Evolutionary conservation across 2,797 vertebrate species (phyloP), one percentile per base, ranked within the genome.

Genomic region (Lindbergichthys nudifrons): DNA sequence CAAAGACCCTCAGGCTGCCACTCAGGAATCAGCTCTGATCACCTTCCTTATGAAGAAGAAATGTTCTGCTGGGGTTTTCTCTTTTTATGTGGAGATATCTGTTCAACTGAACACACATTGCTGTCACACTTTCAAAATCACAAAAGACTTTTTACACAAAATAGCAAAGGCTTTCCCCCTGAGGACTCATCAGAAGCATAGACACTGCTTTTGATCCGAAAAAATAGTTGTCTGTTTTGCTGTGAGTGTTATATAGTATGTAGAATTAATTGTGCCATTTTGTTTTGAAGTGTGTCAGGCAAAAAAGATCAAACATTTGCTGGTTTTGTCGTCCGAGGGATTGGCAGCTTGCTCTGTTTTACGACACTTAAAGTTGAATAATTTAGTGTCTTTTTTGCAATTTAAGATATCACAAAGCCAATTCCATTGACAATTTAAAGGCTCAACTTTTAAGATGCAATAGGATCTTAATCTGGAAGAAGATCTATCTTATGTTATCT

Each of bases 11-110:
- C 5, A 48, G 16, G 53, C 45, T 57, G 41, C 16, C 23, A 16
- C 70, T 26, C 36, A 21, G 50, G 59, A 77, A 68, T 61, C 75
- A 57, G 70, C 81, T 82, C 70, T 70, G 81, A 88, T 89, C 80
- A 73, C 60, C 46, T 75, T 68, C 59, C 43, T 56, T 18, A 5
- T 61, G 41, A 48, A 53, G 71, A 18, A 16, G 21, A 61, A 58
- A 62, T 32, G 21, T 73, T 80, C 62, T 21, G 18, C 58, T 18
- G 42, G 30, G 36, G 13, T 52, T 57, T 58, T 23, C 12, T 63
- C 45, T 45, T 46, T 51, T 10, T 65, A 23, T 48, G 52, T 4
- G 43, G 43, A 70, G 42, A 69, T 43, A 73, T 75, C n/a, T 61
- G 42, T 73, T 74, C 68, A 60, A 80, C 69, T 78, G 63, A 78